These are phyloP conservation scores for Drosophila jambulina DNA, from an alignment of 1,140 invertebrate species.

Conservation along the genomic window DNA sequence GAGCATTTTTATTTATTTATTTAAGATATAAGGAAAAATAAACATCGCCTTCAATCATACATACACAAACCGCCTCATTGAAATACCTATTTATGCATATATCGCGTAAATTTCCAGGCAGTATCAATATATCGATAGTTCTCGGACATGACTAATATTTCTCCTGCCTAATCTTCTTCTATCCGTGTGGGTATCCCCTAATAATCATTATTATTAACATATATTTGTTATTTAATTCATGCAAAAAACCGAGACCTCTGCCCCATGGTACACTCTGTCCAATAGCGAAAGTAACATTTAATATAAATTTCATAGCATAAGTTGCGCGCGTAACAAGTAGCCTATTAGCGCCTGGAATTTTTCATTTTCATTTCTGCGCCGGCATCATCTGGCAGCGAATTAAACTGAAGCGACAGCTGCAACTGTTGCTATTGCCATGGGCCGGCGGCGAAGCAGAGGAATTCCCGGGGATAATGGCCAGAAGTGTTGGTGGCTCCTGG, in stretches of 20 bases:
- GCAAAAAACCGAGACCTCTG: background rate
- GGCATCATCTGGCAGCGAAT: slow-evolving; percentile 69
- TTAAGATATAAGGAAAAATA: no score
- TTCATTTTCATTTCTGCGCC: slow-evolving; percentile 39
- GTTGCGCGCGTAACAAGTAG: slow-evolving; percentile 72
- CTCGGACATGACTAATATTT: no score
- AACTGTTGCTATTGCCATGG: slow-evolving; percentile 53
- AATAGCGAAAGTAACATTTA: slow-evolving; percentile 49
- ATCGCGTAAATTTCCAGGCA: background rate
- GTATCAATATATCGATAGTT: background rate
- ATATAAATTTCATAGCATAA: slow-evolving; percentile 76
- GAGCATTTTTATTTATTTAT: no score
- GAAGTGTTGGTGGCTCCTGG: slow-evolving; percentile 20
- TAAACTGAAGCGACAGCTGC: slow-evolving; percentile 73
- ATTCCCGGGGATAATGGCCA: slow-evolving; percentile 38
- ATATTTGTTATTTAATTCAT: background rate
- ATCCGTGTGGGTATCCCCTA: background rate
- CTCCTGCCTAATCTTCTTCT: no score
- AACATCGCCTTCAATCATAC: no score
- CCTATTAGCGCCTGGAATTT: slow-evolving; percentile 66
- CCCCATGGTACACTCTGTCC: slow-evolving; percentile 12
- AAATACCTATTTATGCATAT: background rate
- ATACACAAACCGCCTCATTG: background rate
- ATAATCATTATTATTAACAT: background rate
- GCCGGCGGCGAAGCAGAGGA: background rate